Evolutionary conservation across 1,140 invertebrate genomes (phyloP), one percentile per base, ranked within the genome.

Genomic region (Drosophila baimaii): DNA sequence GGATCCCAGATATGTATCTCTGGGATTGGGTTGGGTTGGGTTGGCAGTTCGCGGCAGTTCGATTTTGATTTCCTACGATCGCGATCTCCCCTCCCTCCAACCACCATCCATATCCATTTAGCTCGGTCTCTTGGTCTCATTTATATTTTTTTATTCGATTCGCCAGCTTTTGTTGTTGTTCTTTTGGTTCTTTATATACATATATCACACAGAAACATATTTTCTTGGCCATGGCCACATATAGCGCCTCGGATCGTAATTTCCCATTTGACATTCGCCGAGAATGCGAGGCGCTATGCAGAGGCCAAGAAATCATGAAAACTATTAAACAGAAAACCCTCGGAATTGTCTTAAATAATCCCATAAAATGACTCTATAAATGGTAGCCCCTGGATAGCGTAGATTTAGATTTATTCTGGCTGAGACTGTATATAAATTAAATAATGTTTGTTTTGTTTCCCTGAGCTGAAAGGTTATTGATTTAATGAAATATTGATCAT

Each of bases 221-320:
- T 69, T 52, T 72, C 64, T 72, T 76, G 79, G 65, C 63, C 66
- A 79, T 61, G 71, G 83, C 37, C 70, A 75, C 52, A 41, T 71
- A 72, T 61, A 74, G 58, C 46, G 44, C 29, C 54, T 72, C 71
- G 57, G 43, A 29, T 63, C 55, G 23, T 73, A 52, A 52, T 81
- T 65, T 72, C 51, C 51, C 58, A 56, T 78, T 75, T 81, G 82
- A 81, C 81, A 75, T 77, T 73, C 74, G 46, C 15, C n/a, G 37
- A 33, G 72, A 55, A 74, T 66, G 27, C 33, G 65, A 41, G 25
- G 33, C 33, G 49, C 47, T 43, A 47, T 29, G 21, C 64, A 62
- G 55, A 77, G 74, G 75, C 72, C 71, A 54, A 68, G 17, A 54
- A 66, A 68, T 77, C 49, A 70, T 77, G 58, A 74, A 61, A 55